Conservation (phyloP, 2,797 vertebrate species). For the Avahi laniger region DNA sequence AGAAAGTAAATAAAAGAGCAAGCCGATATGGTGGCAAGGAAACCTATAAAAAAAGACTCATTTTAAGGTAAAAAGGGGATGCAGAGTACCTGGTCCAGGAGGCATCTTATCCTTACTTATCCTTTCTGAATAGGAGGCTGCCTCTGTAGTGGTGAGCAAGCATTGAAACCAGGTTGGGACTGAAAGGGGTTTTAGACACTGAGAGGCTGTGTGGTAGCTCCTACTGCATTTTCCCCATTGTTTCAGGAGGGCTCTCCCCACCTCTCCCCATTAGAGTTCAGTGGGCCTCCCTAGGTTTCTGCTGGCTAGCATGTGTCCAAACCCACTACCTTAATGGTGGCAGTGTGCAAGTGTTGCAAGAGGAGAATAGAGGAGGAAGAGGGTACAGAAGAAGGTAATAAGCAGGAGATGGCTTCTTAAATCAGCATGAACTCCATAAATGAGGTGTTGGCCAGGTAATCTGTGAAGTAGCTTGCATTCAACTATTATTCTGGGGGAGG, state of each 20-base stretch:
- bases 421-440: not conserved
- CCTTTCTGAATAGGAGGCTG: not conserved
- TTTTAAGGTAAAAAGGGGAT: constrained; percentile 28
- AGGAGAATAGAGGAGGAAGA: not conserved
- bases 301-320: not conserved
- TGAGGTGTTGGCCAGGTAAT: not conserved
- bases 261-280: constrained; percentile 32
- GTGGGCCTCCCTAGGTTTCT: constrained; percentile 13
- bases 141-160: not conserved
- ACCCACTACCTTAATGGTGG: not conserved
- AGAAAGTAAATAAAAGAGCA: not conserved
- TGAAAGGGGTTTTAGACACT: not conserved
- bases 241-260: constrained; percentile 28
- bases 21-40: not conserved
- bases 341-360: not conserved
- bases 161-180: not conserved
- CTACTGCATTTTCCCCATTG: constrained; percentile 39
- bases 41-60: not conserved
- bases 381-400: not conserved
- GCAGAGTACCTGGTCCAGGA: not conserved
- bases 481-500: constrained; percentile 7
- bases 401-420: not conserved
- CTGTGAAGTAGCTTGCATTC: not conserved
- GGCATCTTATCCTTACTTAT: not conserved
- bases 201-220: not conserved